These are phyloP conservation scores for Strix uralensis DNA, from an alignment of 2,113 vertebrate species.

Conservation along the genomic window DNA sequence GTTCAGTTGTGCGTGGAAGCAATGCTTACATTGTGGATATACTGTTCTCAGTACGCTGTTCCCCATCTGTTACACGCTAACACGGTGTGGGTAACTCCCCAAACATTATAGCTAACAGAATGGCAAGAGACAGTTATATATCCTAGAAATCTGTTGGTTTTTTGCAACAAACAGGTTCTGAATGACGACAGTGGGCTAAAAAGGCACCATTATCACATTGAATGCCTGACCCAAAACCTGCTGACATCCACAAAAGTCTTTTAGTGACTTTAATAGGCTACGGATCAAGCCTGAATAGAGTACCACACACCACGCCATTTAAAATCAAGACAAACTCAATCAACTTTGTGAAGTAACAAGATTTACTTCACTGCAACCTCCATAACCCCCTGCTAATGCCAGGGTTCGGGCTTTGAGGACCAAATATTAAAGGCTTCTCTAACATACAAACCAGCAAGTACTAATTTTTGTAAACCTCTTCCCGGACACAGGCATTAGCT, in stretches of 20 bases:
- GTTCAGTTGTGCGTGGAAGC: rapidly evolving
- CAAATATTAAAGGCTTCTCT: neutral
- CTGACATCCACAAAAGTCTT: neutral
- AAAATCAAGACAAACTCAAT: conserved; percentile 10
- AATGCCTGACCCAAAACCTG: neutral
- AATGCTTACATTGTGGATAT: neutral
- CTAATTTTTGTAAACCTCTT: neutral
- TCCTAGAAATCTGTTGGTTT: neutral
- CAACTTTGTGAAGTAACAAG: neutral
- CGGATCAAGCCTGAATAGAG: neutral
- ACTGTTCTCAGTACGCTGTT: neutral
- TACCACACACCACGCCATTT: neutral
- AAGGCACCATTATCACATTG: neutral
- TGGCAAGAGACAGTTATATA: rapidly evolving
- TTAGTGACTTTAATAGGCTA: neutral
- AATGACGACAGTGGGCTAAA: neutral
- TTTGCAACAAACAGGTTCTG: neutral
- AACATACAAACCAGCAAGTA: neutral
- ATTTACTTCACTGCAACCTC: neutral
- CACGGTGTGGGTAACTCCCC: neutral
- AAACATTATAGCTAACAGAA: neutral
- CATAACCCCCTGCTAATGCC: neutral
- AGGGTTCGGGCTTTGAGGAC: neutral
- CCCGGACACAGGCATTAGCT: neutral
- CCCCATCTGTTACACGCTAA: neutral